Conservation (phyloP, 37 sponge, comb jelly and placozoan species). For the Beroe forskalii region DNA sequence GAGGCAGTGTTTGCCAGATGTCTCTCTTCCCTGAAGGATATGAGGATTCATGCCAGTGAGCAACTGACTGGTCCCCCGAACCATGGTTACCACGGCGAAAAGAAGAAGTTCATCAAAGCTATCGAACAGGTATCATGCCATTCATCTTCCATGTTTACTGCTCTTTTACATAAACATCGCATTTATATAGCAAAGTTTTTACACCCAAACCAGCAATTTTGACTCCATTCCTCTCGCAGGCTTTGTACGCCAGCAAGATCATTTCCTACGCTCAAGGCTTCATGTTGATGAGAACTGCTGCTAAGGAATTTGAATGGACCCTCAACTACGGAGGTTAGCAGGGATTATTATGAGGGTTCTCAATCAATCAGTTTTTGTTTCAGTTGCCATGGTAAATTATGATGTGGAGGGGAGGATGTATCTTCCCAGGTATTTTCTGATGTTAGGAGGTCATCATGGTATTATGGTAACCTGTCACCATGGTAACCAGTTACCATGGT, state of each 20-base stretch:
- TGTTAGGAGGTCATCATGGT: too few species aligned
- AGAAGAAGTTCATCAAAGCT: conserved; percentile 76
- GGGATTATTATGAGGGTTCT: background rate
- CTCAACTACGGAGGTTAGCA: conserved; percentile 84
- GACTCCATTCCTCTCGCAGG: conserved; percentile 68
- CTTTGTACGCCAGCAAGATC: conserved; percentile 97
- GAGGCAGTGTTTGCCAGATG: conserved; percentile 96
- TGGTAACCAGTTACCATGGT: too few species aligned
- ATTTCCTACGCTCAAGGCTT: conserved; percentile 97
- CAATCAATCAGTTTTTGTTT: background rate
- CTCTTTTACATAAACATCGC: too few species aligned
- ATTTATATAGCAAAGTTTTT: too few species aligned
- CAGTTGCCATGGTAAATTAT: too few species aligned
- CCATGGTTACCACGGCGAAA: conserved; percentile 72
- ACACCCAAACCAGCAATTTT: too few species aligned
- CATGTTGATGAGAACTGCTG: conserved; percentile 93
- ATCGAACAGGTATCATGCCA: conserved; percentile 72
- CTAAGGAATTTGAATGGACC: conserved; percentile 82
- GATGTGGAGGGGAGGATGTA: too few species aligned
- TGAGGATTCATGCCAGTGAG: conserved; percentile 82
- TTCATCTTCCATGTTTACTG: background rate
- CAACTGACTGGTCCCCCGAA: conserved; percentile 73
- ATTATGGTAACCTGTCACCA: too few species aligned
- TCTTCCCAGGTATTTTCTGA: too few species aligned
- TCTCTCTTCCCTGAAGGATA: conserved; percentile 85